Evolutionary conservation across 1,140 invertebrate genomes (phyloP), one percentile per base, ranked within the genome.

Genomic region (Physella acuta): DNA sequence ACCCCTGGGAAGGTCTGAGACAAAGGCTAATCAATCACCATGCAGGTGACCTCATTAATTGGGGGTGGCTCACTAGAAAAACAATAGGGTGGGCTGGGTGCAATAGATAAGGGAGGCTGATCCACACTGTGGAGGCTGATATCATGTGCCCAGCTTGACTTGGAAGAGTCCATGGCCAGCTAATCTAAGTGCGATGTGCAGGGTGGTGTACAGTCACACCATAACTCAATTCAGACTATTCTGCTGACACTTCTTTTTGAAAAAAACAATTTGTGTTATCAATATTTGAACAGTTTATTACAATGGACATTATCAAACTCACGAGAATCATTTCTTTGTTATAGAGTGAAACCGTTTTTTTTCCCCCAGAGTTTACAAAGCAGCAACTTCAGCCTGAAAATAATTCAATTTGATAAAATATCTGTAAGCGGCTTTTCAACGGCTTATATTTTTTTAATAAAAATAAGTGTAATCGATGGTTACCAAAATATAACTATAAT

Each of bases 221-320:
- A 64, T 72, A 72, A 72, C 71, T 65, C 71, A 72, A 72, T 72
- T 72, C 71, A 72, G 71, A 72, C 71, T 72, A 72, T 67, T 69
- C 71, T 68, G 65, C 61, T n/a, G 69, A 52, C 71, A 72, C 66
- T 67, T 72, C 71, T 71, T 68, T 71, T 66, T 36, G n/a, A n/a
- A n/a, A n/a, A n/a, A n/a, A n/a, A n/a, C n/a, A n/a, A n/a, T n/a
- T n/a, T n/a, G n/a, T n/a, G n/a, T n/a, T n/a, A n/a, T n/a, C n/a
- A n/a, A n/a, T n/a, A n/a, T n/a, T n/a, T n/a, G n/a, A n/a, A n/a
- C n/a, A n/a, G n/a, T n/a, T n/a, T n/a, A n/a, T n/a, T n/a, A n/a
- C n/a, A n/a, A n/a, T n/a, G n/a, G n/a, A n/a, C n/a, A n/a, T n/a
- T n/a, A n/a, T n/a, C n/a, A n/a, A n/a, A n/a, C n/a, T n/a, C n/a